phyloP scores from a whole-genome alignment of 2,797 vertebrate species.

The Cossypha dichroa region DNA sequence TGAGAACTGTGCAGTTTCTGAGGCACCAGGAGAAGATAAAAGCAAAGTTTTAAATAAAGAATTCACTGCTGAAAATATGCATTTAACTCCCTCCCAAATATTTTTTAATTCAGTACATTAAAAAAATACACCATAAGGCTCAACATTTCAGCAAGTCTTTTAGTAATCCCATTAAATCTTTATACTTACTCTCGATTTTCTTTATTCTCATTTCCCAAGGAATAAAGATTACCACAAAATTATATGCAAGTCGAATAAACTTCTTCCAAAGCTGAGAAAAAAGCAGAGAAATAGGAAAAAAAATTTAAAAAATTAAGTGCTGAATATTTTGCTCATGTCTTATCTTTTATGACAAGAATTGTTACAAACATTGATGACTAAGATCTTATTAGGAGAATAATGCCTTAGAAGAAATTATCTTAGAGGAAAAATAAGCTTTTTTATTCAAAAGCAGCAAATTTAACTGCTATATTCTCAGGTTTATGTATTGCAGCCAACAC shows the following conservation, averaged over 20 bases:
- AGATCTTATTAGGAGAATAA: background rate
- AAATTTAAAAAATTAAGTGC: accelerated
- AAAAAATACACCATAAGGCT: background rate
- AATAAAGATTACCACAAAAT: slow-evolving; percentile 91
- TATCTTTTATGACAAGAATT: background rate
- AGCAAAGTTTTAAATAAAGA: background rate
- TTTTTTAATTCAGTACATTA: background rate
- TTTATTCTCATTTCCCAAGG: slow-evolving; percentile 99
- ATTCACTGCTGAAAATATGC: background rate
- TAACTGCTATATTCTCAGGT: background rate
- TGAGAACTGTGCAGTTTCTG: background rate
- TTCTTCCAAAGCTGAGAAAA: slow-evolving; percentile 89
- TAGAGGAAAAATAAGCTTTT: background rate
- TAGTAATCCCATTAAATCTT: background rate
- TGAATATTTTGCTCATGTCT: background rate
- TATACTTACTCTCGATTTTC: slow-evolving; percentile 95
- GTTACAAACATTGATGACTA: background rate
- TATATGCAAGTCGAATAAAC: slow-evolving; percentile 87
- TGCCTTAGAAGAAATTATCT: background rate
- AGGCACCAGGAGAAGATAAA: background rate
- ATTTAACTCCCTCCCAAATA: background rate
- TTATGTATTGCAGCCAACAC: background rate
- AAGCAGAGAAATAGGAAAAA: background rate
- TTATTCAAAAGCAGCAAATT: background rate
- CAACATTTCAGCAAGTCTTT: background rate